These are phyloP conservation scores for Miniopterus natalensis DNA, from an alignment of 2,113 vertebrate species.

Conservation along the genomic window DNA sequence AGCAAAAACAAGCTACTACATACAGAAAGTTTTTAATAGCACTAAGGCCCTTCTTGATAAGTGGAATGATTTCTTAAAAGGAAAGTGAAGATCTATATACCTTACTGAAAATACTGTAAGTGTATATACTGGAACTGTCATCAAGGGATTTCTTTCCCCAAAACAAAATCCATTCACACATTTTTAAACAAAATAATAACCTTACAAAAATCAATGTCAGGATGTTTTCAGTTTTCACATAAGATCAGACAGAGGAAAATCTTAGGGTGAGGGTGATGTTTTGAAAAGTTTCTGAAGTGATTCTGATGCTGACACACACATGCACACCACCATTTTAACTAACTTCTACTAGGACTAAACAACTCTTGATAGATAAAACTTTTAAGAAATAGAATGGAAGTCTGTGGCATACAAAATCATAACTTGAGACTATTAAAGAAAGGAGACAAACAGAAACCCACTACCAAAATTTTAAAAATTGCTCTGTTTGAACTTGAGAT, in stretches of 20 bases:
- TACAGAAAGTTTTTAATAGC: neutral
- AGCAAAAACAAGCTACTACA: conserved; percentile 10
- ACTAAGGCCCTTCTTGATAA: neutral
- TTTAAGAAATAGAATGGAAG: conserved; percentile 44
- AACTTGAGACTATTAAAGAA: conserved; percentile 50
- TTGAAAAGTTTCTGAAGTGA: conserved; percentile 22
- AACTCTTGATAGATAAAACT: conserved; percentile 22
- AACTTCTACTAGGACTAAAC: neutral
- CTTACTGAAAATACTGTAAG: neutral
- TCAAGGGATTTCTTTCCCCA: neutral
- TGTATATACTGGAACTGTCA: neutral
- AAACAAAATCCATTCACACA: neutral
- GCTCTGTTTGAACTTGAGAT: conserved; percentile 59
- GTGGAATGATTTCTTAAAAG: neutral
- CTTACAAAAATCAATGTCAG: neutral
- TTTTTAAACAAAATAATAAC: conserved; percentile 43
- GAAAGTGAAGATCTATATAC: neutral
- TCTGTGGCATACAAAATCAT: neutral
- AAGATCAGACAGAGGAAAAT: neutral
- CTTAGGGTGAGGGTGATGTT: neutral
- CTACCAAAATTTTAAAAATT: conserved; percentile 39
- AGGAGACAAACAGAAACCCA: neutral
- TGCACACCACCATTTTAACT: neutral
- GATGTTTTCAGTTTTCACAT: neutral
- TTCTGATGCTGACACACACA: neutral